Conservation (phyloP, 2,888 invertebrate species). For the Dichetophora obliterata region DNA sequence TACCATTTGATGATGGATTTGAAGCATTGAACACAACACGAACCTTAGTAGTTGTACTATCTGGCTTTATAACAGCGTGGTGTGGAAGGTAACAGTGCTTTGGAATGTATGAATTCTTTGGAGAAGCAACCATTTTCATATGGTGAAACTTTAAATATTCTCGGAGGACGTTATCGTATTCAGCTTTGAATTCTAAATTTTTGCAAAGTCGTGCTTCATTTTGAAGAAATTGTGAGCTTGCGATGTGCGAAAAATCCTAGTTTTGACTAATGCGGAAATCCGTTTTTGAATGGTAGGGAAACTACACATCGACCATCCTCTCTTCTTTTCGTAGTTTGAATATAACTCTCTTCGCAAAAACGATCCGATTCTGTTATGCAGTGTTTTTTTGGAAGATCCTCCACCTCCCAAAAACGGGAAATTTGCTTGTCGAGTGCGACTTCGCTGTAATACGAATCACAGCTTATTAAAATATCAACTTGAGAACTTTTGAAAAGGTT, state of each 20-base stretch:
- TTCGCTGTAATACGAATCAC: not conserved
- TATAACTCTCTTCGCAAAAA: not conserved
- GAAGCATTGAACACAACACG: constrained; percentile 40
- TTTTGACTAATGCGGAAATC: not conserved
- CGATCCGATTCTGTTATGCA: not conserved
- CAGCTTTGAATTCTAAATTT: not conserved
- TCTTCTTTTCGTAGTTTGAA: not conserved
- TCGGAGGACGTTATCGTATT: constrained; percentile 13
- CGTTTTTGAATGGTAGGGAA: not conserved
- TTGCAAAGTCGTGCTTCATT: not conserved
- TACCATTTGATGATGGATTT: constrained; percentile 9
- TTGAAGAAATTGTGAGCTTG: not conserved
- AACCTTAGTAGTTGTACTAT: constrained; percentile 32
- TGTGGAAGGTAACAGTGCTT: constrained; percentile 25
- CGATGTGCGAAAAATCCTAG: not conserved
- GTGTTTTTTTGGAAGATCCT: constrained; percentile 9
- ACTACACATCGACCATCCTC: constrained; percentile 10
- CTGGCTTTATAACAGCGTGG: constrained; percentile 37
- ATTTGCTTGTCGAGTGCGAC: constrained; percentile 35
- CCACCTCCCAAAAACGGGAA: constrained; percentile 41
- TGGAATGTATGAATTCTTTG: not conserved
- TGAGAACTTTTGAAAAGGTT: constrained; percentile 12
- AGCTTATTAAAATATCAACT: constrained; percentile 29
- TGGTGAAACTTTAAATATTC: constrained; percentile 17
- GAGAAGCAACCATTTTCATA: not conserved